Evolutionary conservation across 2,888 invertebrate genomes (phyloP).

Genomic region (Podabrus alpinus): DNA sequence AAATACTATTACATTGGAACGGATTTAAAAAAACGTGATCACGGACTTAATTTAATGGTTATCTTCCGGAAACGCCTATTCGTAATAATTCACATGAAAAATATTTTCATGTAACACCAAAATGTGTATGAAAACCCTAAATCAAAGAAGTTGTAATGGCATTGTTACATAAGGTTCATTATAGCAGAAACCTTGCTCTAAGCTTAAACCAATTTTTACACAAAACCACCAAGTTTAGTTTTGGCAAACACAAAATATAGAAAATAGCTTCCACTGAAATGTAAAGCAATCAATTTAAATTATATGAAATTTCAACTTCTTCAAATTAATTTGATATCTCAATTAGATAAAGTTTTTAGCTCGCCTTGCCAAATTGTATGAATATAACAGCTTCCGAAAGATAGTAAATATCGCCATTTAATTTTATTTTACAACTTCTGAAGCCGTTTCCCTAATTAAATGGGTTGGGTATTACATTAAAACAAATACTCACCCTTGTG

Average conservation of each 20-base stretch:
- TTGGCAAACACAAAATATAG: neutral
- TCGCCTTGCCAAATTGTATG: neutral
- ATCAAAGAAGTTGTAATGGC: too few relatives aligned
- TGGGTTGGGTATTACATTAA: conserved; percentile 3
- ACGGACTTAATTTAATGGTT: neutral
- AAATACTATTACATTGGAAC: neutral
- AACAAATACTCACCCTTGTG: conserved; percentile 10
- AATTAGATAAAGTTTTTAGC: neutral
- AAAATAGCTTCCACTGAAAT: neutral
- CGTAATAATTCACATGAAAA: neutral
- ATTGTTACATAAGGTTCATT: neutral
- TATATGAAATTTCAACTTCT: neutral
- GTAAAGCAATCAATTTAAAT: neutral
- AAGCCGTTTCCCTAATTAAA: conserved; percentile 9
- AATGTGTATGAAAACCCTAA: neutral
- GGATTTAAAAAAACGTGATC: neutral
- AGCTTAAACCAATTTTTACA: neutral
- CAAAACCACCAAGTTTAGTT: neutral
- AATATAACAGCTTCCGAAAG: neutral
- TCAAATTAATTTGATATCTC: neutral
- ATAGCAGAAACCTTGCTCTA: neutral
- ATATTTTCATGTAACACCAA: neutral
- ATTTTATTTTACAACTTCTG: neutral
- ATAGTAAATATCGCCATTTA: conserved; percentile 1
- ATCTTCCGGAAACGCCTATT: neutral